Evolutionary conservation across 37 sponge, comb jelly and placozoan genomes (phyloP).

Genomic region (Beroe ovata): DNA sequence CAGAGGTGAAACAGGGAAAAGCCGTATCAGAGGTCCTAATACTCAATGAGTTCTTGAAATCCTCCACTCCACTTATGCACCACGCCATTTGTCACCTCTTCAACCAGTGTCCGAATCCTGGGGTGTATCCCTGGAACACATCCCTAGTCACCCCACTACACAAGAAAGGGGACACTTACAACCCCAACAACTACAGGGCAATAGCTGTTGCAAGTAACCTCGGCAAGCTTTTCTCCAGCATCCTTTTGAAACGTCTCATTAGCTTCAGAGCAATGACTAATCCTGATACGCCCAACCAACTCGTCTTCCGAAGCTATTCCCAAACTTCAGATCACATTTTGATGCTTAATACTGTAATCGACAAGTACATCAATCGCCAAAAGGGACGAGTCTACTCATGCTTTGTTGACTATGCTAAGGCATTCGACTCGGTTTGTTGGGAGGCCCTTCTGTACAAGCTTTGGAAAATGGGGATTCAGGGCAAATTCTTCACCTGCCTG

Average conservation of each 20-base stretch:
- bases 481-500: neutral
- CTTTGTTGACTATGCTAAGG: slow-evolving; percentile 15
- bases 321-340: neutral
- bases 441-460: slow-evolving; percentile 27
- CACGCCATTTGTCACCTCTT: neutral
- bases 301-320: neutral
- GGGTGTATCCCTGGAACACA: slow-evolving; percentile 4
- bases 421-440: neutral
- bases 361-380: neutral
- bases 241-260: too few species aligned
- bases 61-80: too few species aligned
- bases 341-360: neutral
- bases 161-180: neutral
- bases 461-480: neutral
- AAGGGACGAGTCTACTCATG: neutral
- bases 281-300: neutral
- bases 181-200: neutral
- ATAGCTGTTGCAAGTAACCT: neutral
- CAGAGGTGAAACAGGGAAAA: neutral
- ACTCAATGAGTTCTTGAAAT: neutral
- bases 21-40: neutral
- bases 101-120: neutral
- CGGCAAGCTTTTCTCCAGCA: neutral
- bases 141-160: neutral
- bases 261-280: too few species aligned